These are phyloP conservation scores for Latrodectus elegans DNA, from an alignment of 2,888 invertebrate species.

Conservation along the genomic window DNA sequence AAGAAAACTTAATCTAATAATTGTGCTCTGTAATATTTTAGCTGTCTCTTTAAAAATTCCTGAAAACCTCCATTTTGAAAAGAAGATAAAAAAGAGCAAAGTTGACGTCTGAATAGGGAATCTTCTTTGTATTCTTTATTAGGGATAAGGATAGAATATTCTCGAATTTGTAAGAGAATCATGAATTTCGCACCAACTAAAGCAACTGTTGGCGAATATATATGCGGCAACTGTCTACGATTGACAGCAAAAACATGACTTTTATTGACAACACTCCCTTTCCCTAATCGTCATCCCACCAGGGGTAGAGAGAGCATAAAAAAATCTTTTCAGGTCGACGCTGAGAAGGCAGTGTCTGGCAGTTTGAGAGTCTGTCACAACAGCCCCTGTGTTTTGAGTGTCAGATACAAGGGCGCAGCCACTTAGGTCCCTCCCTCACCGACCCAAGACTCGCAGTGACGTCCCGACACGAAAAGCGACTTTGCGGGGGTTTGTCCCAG, in stretches of 20 bases:
- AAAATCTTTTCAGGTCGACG: background rate
- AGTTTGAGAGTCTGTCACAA: conserved; percentile 3
- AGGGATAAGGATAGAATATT: no score
- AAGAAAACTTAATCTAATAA: no score
- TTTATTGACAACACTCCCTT: background rate
- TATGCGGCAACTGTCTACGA: background rate
- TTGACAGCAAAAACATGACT: conserved; percentile 4
- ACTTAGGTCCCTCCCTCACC: conserved; percentile 8
- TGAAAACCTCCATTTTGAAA: no score
- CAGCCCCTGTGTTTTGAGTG: conserved; percentile 29
- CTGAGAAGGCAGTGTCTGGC: background rate
- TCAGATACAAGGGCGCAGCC: conserved; percentile 46
- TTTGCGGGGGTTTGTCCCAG: conserved; percentile 17
- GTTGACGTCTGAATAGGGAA: no score
- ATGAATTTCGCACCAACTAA: no score
- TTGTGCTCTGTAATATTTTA: no score
- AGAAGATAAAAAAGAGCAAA: no score
- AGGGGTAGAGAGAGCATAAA: background rate
- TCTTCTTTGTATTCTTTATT: no score
- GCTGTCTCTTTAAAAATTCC: no score
- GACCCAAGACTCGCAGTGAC: background rate
- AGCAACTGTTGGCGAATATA: no score
- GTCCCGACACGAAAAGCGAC: conserved; percentile 45
- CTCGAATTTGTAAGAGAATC: no score
- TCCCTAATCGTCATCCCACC: background rate